Conservation (phyloP, 2,113 vertebrate species). For the Burhinus oedicnemus region DNA sequence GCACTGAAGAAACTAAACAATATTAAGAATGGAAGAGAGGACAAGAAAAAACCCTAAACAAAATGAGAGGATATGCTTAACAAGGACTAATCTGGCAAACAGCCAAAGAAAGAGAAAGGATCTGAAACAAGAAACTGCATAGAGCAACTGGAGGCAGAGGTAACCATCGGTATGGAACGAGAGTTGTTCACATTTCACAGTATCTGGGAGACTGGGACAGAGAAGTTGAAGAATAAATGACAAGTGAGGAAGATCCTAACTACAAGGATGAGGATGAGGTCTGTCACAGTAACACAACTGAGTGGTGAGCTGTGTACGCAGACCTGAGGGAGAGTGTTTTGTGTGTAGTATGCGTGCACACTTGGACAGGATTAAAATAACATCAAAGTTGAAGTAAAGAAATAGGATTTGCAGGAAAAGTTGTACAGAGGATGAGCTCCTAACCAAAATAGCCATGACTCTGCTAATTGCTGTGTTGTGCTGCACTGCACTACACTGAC, state of each 20-base stretch:
- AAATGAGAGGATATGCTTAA: neutral
- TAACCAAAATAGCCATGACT: neutral
- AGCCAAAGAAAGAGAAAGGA: neutral
- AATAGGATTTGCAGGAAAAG: neutral
- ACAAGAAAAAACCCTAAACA: neutral
- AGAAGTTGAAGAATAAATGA: neutral
- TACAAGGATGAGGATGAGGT: neutral
- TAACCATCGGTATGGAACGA: rapidly evolving
- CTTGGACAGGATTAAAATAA: neutral
- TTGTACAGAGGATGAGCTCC: neutral
- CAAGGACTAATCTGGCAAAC: neutral
- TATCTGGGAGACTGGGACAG: neutral
- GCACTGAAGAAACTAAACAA: neutral
- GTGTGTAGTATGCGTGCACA: neutral
- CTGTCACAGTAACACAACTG: rapidly evolving
- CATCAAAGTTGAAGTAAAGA: neutral
- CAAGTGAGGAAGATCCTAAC: neutral
- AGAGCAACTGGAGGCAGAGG: neutral
- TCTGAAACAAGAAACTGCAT: neutral
- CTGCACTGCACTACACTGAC: neutral
- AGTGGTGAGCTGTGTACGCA: neutral
- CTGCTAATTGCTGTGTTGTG: neutral
- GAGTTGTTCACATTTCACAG: neutral
- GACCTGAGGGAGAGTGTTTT: rapidly evolving
- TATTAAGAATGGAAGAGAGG: neutral